Percentiles rank a stretch among this genome's conserved stretches.
These are phyloP conservation scores for Parapristionchus giblindavisi DNA, from an alignment of 2,888 invertebrate species.

Conservation along the genomic window DNA sequence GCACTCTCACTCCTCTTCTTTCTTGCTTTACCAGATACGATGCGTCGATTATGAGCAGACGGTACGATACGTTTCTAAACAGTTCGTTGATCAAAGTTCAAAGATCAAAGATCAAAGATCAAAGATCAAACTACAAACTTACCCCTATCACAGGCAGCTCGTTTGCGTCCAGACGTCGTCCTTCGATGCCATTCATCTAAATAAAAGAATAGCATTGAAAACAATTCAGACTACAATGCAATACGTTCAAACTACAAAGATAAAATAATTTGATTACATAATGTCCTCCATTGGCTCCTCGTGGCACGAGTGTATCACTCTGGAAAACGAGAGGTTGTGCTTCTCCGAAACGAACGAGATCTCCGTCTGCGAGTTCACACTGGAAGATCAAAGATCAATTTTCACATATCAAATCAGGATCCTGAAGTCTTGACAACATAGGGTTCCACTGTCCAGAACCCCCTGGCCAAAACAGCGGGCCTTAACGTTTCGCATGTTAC, in stretches of 20 bases:
- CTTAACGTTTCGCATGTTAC: too few relatives aligned
- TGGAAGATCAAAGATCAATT: constrained; percentile 2
- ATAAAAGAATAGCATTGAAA: neutral
- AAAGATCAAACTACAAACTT: neutral
- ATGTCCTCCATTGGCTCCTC: neutral
- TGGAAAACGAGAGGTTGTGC: constrained; percentile 38
- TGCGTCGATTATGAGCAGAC: neutral
- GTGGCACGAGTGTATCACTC: constrained; percentile 28
- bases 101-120: neutral
- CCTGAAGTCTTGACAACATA: too few relatives aligned
- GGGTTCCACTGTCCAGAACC: too few relatives aligned
- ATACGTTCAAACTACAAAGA: neutral
- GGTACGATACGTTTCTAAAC: neutral
- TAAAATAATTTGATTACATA: neutral
- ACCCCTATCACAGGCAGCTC: constrained; percentile 18
- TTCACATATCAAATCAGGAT: too few relatives aligned
- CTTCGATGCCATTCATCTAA: neutral
- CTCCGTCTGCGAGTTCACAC: constrained; percentile 27
- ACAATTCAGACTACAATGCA: neutral
- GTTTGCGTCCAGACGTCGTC: neutral
- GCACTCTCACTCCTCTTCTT: constrained; percentile 23
- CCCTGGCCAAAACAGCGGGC: too few relatives aligned
- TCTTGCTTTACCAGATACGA: neutral
- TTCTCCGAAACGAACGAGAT: constrained; percentile 27
- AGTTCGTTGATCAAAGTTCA: neutral